phyloP scores from a whole-genome alignment of 2,888 invertebrate genomes.

The Chloroclystis v-ata region DNA sequence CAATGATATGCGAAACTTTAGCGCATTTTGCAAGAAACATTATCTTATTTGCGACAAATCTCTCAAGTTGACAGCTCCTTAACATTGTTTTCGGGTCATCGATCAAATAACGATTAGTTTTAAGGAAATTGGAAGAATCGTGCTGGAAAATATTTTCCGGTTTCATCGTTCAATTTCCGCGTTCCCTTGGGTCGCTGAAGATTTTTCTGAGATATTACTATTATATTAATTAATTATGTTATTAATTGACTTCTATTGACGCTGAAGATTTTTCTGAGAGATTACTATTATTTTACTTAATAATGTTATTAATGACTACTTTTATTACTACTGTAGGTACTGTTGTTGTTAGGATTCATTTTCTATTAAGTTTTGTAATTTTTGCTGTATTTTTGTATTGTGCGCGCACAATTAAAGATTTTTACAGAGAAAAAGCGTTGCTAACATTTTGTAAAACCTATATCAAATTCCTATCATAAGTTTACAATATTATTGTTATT shows the following conservation, averaged over 20 bases:
- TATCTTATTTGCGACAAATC: neutral
- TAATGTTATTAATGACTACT: neutral
- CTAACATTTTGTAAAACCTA: too few species aligned
- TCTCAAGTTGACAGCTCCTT: conserved; percentile 2
- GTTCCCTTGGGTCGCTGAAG: conserved; percentile 2
- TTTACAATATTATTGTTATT: too few species aligned
- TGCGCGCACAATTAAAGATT: too few species aligned
- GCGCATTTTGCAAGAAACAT: too few species aligned
- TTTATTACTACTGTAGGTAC: neutral
- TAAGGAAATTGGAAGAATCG: conserved; percentile 19
- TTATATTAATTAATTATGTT: neutral
- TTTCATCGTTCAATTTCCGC: conserved; percentile 5
- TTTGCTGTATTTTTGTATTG: too few species aligned
- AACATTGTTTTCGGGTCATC: conserved; percentile 25
- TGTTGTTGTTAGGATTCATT: too few species aligned
- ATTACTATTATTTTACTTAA: neutral
- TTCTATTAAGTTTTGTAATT: too few species aligned
- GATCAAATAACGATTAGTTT: conserved; percentile 21
- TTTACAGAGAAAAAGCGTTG: too few species aligned
- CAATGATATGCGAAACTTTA: too few species aligned
- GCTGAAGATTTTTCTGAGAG: neutral
- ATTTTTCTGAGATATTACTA: neutral
- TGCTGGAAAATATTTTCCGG: conserved; percentile 14
- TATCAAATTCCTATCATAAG: too few species aligned
- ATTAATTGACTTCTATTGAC: neutral